A percentile compares a stretch with the other conserved stretches of the same genome.
phyloP scores from a whole-genome alignment of 2,797 vertebrate species.

The Clarias fuscus region DNA sequence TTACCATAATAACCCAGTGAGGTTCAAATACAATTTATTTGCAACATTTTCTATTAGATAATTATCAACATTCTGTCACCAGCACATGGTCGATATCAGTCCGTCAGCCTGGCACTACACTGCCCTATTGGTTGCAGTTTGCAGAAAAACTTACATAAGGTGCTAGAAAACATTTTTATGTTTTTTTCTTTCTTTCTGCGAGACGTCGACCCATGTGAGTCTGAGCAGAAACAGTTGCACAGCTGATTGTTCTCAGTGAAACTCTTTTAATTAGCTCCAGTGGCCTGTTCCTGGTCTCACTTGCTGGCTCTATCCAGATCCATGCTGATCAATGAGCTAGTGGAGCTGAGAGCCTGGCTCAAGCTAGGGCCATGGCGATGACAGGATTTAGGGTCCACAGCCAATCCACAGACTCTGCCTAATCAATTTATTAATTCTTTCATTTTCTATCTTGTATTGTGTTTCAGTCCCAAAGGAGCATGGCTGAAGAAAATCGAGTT shows the following conservation, averaged over 20 bases:
- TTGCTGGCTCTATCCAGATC: slow-evolving; percentile 61
- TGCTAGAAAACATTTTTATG: neutral
- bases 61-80: neutral
- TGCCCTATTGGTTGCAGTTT: neutral
- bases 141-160: neutral
- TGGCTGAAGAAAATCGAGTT: slow-evolving; percentile 18
- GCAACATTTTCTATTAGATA: neutral
- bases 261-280: slow-evolving; percentile 64
- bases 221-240: slow-evolving; percentile 36
- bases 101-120: neutral
- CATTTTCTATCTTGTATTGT: slow-evolving; percentile 48
- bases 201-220: slow-evolving; percentile 38
- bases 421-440: slow-evolving; percentile 62
- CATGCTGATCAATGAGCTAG: slow-evolving; percentile 67
- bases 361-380: slow-evolving; percentile 57
- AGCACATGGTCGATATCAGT: neutral
- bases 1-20: slow-evolving; percentile 19
- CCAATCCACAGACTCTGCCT: slow-evolving; percentile 51
- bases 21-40: neutral
- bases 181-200: neutral
- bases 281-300: slow-evolving; percentile 60
- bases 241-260: slow-evolving; percentile 51
- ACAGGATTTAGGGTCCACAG: slow-evolving; percentile 52
- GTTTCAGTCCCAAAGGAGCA: slow-evolving; percentile 29
- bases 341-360: slow-evolving; percentile 49